phyloP scores from a whole-genome alignment of 2,797 vertebrate genomes.

The Pseudochirops corinnae region DNA sequence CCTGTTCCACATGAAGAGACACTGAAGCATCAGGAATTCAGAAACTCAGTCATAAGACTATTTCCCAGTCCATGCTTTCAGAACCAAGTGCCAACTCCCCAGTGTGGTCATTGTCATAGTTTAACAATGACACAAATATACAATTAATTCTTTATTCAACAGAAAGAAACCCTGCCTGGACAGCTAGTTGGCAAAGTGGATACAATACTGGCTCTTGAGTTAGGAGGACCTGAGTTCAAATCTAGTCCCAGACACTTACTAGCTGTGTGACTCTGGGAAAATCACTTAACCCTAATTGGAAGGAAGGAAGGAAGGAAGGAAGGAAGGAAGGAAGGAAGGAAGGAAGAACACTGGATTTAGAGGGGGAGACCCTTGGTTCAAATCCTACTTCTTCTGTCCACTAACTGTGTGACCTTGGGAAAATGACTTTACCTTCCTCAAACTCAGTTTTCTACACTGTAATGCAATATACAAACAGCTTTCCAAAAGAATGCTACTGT shows the following conservation, averaged over 20 bases:
- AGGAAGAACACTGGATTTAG: not conserved
- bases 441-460: not conserved
- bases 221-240: not conserved
- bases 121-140: not conserved
- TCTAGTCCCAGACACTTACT: not conserved
- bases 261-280: not conserved
- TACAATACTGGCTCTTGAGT: not conserved
- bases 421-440: not conserved
- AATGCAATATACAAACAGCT: no score
- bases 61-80: not conserved
- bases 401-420: not conserved
- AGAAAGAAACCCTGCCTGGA: not conserved
- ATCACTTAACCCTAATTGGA: not conserved
- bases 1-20: not conserved
- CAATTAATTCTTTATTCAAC: not conserved
- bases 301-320: not conserved
- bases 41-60: not conserved
- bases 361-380: not conserved
- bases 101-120: not conserved
- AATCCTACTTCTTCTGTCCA: not conserved
- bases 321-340: not conserved
- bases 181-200: not conserved
- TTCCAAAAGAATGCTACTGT: no score
- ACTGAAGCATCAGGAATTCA: not conserved
- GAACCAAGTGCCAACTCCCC: not conserved